phyloP scores from a whole-genome alignment of 2,113 vertebrate species.

The Redunca redunca region DNA sequence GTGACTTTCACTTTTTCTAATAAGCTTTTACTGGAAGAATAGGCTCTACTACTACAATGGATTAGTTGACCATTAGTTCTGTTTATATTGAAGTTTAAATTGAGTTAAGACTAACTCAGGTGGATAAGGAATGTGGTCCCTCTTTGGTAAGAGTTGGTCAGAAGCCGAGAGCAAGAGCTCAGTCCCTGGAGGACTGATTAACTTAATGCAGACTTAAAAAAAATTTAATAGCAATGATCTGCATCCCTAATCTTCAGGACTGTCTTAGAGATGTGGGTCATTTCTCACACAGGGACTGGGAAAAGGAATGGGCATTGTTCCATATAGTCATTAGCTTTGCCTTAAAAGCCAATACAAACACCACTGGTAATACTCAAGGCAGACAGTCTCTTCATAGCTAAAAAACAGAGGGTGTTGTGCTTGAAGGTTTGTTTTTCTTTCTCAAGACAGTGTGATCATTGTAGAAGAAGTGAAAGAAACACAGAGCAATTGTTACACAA shows the following conservation, averaged over 20 bases:
- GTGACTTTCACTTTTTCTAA: neutral
- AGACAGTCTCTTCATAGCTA: neutral
- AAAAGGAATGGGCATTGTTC: neutral
- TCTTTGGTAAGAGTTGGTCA: slow-evolving; percentile 6
- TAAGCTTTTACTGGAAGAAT: neutral
- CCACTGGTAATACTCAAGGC: neutral
- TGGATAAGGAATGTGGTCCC: neutral
- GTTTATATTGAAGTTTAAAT: neutral
- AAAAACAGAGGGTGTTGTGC: neutral
- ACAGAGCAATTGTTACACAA: neutral
- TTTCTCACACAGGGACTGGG: neutral
- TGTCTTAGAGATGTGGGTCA: neutral
- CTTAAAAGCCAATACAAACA: slow-evolving; percentile 3
- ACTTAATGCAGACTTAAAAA: slow-evolving; percentile 2
- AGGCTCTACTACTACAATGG: neutral
- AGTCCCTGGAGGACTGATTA: slow-evolving; percentile 16
- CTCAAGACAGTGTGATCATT: neutral
- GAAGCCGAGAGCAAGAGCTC: slow-evolving; percentile 30
- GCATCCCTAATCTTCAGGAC: neutral
- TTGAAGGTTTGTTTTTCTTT: neutral
- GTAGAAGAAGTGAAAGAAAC: neutral
- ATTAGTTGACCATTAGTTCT: neutral
- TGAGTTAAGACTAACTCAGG: neutral
- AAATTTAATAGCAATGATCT: neutral
- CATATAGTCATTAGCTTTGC: neutral